Evolutionary conservation across 2,797 vertebrate genomes (phyloP).

Genomic region (Rhinatrema bivittatum): DNA sequence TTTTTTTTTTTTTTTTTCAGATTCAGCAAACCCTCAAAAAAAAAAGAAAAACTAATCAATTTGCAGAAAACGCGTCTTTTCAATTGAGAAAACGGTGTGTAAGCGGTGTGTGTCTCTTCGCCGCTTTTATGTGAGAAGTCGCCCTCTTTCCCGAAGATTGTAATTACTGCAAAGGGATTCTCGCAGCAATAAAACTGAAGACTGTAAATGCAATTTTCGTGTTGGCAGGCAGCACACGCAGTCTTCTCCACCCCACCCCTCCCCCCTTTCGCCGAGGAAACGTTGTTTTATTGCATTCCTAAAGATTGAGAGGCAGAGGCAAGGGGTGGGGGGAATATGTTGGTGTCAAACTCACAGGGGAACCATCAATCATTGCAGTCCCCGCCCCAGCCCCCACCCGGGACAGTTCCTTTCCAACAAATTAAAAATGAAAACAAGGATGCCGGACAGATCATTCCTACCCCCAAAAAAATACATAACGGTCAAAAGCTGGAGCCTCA

Average conservation of each 20-base stretch:
- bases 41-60: too few species aligned
- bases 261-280: conserved; percentile 27
- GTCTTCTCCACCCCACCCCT: conserved; percentile 18
- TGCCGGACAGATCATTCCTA: too few species aligned
- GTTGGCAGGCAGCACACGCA: conserved; percentile 18
- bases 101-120: too few species aligned
- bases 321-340: conserved; percentile 2
- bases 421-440: too few species aligned
- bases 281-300: conserved; percentile 35
- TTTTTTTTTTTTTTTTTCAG: too few species aligned
- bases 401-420: neutral
- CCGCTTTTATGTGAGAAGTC: neutral
- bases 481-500: too few species aligned
- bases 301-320: conserved; percentile 15
- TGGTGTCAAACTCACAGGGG: conserved; percentile 29
- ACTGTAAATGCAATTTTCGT: neutral
- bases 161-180: neutral
- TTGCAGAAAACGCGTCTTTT: too few species aligned
- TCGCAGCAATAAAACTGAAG: neutral
- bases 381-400: too few species aligned
- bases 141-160: neutral
- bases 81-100: too few species aligned
- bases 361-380: conserved; percentile 43
- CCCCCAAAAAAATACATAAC: too few species aligned
- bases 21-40: too few species aligned